These are phyloP conservation scores for Pentalonia nigronervosa DNA, from an alignment of 1,140 invertebrate species.

Conservation along the genomic window DNA sequence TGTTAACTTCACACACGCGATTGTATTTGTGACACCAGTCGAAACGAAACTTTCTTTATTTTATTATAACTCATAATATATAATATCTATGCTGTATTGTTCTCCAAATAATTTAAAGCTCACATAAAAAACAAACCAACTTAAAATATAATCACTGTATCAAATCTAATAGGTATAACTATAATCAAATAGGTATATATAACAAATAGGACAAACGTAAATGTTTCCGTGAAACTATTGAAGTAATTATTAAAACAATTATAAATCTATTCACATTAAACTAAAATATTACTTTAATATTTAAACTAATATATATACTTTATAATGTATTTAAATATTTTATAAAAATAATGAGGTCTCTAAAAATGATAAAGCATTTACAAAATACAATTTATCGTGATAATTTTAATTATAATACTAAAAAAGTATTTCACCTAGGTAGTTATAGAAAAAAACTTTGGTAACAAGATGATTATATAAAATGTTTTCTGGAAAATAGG, in stretches of 20 bases:
- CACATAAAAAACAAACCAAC: slow-evolving; percentile 8
- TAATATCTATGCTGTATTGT: background rate
- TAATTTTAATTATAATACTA: background rate
- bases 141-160: background rate
- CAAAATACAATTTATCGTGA: background rate
- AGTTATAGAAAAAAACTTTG: background rate
- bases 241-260: background rate
- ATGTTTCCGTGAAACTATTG: background rate
- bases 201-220: too few species aligned
- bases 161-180: background rate
- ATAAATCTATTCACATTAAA: background rate
- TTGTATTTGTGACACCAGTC: slow-evolving; percentile 56
- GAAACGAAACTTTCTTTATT: slow-evolving; percentile 56
- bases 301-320: background rate
- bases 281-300: background rate
- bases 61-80: slow-evolving; percentile 42
- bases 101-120: slow-evolving; percentile 6
- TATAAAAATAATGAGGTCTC: background rate
- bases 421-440: background rate
- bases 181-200: too few species aligned
- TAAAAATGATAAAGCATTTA: background rate
- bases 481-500: too few species aligned
- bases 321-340: background rate
- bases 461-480: too few species aligned
- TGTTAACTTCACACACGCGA: slow-evolving; percentile 33